These are phyloP conservation scores for Orbicella faveolata DNA, from an alignment of 64 coral and sea anemone species.

Conservation along the genomic window DNA sequence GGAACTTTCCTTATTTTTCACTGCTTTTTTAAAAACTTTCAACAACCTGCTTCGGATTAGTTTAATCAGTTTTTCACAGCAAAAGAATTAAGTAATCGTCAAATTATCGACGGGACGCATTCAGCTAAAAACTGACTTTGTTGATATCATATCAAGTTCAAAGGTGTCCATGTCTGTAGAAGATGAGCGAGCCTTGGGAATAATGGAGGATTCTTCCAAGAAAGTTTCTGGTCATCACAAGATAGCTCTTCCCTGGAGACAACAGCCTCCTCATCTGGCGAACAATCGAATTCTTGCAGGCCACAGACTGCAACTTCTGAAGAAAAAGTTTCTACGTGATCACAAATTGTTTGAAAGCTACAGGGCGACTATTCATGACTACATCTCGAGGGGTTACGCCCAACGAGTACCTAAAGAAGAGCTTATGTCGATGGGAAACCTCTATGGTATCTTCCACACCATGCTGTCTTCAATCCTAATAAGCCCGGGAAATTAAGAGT, in stretches of 20 bases:
- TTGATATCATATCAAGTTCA: slow-evolving; percentile 31
- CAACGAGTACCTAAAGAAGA: slow-evolving; percentile 40
- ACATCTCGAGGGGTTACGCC: slow-evolving; percentile 38
- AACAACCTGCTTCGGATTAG: too few species aligned
- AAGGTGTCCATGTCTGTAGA: slow-evolving; percentile 25
- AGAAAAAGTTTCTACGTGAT: slow-evolving; percentile 30
- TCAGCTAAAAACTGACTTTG: slow-evolving; percentile 67
- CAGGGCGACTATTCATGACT: slow-evolving; percentile 26
- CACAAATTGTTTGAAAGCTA: slow-evolving; percentile 36
- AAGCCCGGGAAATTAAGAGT: neutral
- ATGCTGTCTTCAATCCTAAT: neutral
- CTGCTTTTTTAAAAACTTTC: too few species aligned
- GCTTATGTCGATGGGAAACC: neutral
- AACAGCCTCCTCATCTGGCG: slow-evolving; percentile 38
- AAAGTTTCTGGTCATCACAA: slow-evolving; percentile 39
- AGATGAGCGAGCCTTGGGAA: slow-evolving; percentile 40
- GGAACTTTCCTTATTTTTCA: too few species aligned
- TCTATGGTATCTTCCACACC: neutral
- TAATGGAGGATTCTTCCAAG: slow-evolving; percentile 37
- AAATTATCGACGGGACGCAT: too few species aligned
- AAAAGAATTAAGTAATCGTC: too few species aligned
- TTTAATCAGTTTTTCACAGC: too few species aligned
- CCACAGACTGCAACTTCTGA: slow-evolving; percentile 25
- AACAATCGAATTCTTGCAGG: slow-evolving; percentile 45
- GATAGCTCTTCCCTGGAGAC: slow-evolving; percentile 37